phyloP scores from a whole-genome alignment of 2,797 vertebrate species.

The Stomatorhinus walkeri region DNA sequence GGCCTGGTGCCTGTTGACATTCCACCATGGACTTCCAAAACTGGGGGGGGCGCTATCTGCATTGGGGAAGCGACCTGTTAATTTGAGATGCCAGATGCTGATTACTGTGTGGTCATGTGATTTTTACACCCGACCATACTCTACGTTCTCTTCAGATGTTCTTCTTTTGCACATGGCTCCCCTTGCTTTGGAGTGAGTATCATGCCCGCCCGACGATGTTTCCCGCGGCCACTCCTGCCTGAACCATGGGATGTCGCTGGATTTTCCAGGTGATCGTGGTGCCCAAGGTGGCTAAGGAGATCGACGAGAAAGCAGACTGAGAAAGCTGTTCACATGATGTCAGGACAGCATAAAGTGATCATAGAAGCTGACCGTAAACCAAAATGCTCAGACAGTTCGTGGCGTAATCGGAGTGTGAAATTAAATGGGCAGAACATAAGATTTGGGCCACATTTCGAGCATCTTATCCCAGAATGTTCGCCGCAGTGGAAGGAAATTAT shows the following conservation, averaged over 20 bases:
- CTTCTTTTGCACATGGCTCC: not conserved
- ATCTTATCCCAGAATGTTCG: not conserved
- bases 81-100: conserved; percentile 21
- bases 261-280: not conserved
- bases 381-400: not conserved
- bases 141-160: not conserved
- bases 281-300: not conserved
- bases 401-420: not conserved
- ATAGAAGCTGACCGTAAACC: not conserved
- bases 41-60: conserved; percentile 16
- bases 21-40: conserved; percentile 6
- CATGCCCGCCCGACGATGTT: not conserved
- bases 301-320: not conserved
- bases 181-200: not conserved
- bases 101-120: conserved; percentile 20
- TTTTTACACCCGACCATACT: not conserved
- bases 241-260: not conserved
- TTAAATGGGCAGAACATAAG: not conserved
- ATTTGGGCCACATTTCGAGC: not conserved
- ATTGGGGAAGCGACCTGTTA: conserved; percentile 22
- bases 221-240: not conserved
- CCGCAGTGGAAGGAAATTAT: not conserved
- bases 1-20: conserved; percentile 19
- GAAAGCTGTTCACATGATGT: not conserved
- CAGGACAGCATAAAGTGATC: not conserved